Evolutionary conservation across 2,797 vertebrate genomes (phyloP).

Genomic region (Pagetopsis macropterus): DNA sequence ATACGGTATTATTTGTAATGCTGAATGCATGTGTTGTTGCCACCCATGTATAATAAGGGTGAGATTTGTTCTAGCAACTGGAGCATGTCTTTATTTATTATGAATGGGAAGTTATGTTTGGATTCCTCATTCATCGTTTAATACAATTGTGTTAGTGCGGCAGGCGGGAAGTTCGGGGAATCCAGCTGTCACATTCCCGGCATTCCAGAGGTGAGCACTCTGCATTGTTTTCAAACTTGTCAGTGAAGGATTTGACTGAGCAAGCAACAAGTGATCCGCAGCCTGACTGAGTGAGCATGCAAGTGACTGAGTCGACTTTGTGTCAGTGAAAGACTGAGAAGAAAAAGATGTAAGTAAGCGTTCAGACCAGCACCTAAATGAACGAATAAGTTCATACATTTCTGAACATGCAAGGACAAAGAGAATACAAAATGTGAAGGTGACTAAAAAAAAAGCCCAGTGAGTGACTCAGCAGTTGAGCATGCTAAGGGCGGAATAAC

Average conservation of each 20-base stretch:
- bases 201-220: slow-evolving; percentile 59
- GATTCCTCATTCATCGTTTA: slow-evolving; percentile 17
- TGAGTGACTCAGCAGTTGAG: neutral
- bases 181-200: slow-evolving; percentile 60
- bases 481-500: neutral
- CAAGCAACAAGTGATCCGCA: slow-evolving; percentile 21
- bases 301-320: neutral
- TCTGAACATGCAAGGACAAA: neutral
- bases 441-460: neutral
- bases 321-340: neutral
- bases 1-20: neutral
- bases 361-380: neutral
- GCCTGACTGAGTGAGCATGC: neutral
- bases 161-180: slow-evolving; percentile 41
- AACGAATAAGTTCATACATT: neutral
- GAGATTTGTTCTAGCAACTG: neutral
- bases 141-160: neutral
- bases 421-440: neutral
- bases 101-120: neutral
- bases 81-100: neutral
- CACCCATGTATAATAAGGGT: too few species aligned
- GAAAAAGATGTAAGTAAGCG: fast-evolving
- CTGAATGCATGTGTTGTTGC: neutral
- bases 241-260: slow-evolving; percentile 40
- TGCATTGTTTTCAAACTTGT: slow-evolving; percentile 45